Base-by-base conservation (phyloP, 2,797 vertebrate genomes). In the Anguilla anguilla region DNA sequence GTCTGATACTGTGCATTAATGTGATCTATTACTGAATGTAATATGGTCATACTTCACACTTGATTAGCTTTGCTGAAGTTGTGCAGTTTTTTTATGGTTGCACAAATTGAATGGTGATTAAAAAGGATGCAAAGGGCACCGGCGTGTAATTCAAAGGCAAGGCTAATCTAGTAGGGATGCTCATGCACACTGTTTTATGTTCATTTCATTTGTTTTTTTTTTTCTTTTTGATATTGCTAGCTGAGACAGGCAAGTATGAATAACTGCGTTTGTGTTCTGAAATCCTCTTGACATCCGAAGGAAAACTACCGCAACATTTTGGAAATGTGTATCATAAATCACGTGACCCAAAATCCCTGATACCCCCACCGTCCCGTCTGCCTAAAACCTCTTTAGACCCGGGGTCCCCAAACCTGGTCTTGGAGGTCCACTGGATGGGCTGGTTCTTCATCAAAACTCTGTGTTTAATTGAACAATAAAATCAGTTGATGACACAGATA, bases 211-310 rank as follows among this genome's bases (percentile, higher is more conserved):
- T 94, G 79, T 93, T 85, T 89, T 92, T 88, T 94, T 79, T 93
- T 88, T 88, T 93, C 89, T 94, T 93, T 94, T 91, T 93, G 88
- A 91, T 91, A 89, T 93, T 92, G 90, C 93, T 90, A 96, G 95
- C 94, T 96, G 94, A 94, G 77, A 89, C 92, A 96, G 96, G 95
- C 95, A 95, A 96, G 95, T 96, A 96, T 93, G 86, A 86, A 83
- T 13, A 43, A 57, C 43, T 6, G 57, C 7, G 89, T 87, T 89
- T 55, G 1, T 77, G 83, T 82, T 51, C 22, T 25, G 15, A 81
- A 46, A 49, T 25, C 35, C 59, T n/a, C 67, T 69, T 85, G 7
- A 22, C 49, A 15, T n/a, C 64, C 64, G 0, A n/a, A 59, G 85
- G 53, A n/a, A 85, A 25, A 1, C 31, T 5, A 19, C 22, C 1